Conservation (phyloP, 2,797 vertebrate species). For the Myotis daubentonii region DNA sequence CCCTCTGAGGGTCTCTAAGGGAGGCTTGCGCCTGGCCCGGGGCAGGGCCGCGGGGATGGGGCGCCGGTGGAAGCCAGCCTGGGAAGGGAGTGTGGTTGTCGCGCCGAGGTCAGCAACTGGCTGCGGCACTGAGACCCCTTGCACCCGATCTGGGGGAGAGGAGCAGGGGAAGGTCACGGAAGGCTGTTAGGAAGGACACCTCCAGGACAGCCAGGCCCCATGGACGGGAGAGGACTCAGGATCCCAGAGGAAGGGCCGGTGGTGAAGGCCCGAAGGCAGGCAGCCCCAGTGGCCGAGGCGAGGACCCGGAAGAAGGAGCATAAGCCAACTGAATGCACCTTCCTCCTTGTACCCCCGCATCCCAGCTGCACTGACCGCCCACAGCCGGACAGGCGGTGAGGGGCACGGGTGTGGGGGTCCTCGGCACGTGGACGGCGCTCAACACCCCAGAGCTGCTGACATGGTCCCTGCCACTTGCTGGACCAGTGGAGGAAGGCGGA, state of each 20-base stretch:
- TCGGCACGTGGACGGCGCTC: background rate
- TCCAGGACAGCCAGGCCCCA: no score
- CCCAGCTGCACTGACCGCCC: background rate
- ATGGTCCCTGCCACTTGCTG: background rate
- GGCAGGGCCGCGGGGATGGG: accelerated
- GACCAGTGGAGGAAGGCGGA: no score
- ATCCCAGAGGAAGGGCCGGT: accelerated
- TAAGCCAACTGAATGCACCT: background rate
- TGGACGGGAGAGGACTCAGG: accelerated
- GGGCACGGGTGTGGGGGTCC: accelerated
- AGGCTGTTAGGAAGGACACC: background rate
- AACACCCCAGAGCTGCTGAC: background rate
- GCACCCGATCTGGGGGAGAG: background rate
- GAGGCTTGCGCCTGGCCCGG: background rate
- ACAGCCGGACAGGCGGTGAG: background rate
- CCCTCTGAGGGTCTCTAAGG: accelerated
- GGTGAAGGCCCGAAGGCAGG: background rate
- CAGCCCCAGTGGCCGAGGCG: background rate
- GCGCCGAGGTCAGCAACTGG: accelerated
- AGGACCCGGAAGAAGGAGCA: background rate
- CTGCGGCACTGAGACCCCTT: background rate
- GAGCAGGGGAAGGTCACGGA: background rate
- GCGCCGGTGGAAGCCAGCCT: background rate
- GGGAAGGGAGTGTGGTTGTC: no score
- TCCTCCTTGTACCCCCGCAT: background rate